Evolutionary conservation across 2,888 invertebrate species (phyloP).

Genomic region (Leptopilina syphax): DNA sequence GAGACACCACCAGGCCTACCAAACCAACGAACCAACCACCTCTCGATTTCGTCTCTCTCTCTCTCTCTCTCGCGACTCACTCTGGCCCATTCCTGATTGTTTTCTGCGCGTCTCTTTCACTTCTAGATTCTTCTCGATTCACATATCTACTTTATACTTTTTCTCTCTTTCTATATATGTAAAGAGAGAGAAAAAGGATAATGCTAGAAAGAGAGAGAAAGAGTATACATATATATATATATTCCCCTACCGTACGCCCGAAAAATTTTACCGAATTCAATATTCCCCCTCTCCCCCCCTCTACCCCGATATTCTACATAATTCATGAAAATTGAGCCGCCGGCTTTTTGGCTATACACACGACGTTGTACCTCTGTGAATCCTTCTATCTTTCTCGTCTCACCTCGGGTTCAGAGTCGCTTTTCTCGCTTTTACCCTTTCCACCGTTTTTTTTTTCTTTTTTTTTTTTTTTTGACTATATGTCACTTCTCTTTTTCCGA

Average conservation of each 20-base stretch:
- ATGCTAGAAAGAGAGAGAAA: too few relatives aligned
- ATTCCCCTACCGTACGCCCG: slow-evolving; percentile 76
- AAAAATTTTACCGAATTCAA: slow-evolving; percentile 74
- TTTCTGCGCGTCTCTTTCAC: slow-evolving; percentile 70
- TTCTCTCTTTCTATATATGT: slow-evolving; percentile 45
- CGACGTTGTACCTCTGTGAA: slow-evolving; percentile 47
- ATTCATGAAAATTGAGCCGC: slow-evolving; percentile 75
- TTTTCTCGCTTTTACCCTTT: slow-evolving; percentile 45
- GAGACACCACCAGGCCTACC: slow-evolving; percentile 69
- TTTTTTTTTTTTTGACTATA: background rate
- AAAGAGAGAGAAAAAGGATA: too few relatives aligned
- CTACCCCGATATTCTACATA: slow-evolving; percentile 73
- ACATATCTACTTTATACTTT: slow-evolving; percentile 54
- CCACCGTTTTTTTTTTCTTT: background rate
- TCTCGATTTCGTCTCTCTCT: slow-evolving; percentile 44
- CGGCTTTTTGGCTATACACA: slow-evolving; percentile 66
- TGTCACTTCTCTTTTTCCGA: slow-evolving; percentile 6
- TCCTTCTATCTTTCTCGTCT: slow-evolving; percentile 51
- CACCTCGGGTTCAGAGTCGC: slow-evolving; percentile 29
- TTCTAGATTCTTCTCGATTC: slow-evolving; percentile 59
- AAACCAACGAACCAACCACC: slow-evolving; percentile 46
- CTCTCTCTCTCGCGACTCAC: slow-evolving; percentile 61
- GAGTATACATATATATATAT: too few relatives aligned
- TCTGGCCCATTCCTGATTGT: slow-evolving; percentile 70
- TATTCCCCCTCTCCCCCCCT: slow-evolving; percentile 71